Base-by-base conservation (phyloP, 1,140 invertebrate species). In the Heterodera schachtii region DNA sequence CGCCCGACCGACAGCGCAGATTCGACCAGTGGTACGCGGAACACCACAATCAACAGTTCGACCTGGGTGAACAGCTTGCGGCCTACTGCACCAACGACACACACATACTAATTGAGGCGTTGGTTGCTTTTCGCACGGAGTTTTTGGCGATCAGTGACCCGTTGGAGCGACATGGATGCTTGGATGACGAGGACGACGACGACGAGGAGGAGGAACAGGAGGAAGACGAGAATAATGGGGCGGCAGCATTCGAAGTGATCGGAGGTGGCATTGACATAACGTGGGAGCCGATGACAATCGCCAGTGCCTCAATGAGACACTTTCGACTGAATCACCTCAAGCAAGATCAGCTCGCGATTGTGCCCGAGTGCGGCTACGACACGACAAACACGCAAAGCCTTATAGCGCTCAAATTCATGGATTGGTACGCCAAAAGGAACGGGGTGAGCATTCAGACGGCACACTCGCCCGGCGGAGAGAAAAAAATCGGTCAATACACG, bases 31-130 rank as follows among this genome's bases (percentile, higher is more conserved):
- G 75, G 75, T 77, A 77, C 21, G 9, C 5, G 5, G 19, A n/a
- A 8, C 44, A 77, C 19, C 44, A 21, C 7, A 0, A 77, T 31
- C n/a, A 78, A 4, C 44, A n/a, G 31, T 47, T 78, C 52, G 19
- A 78, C 13, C 64, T 57, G n/a, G n/a, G 52, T 73, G 76, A 78
- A 43, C 46, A 57, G 13, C 52, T 78, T 3, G 76, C 76, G 7
- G 52, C n/a, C 21, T 77, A 77, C 21, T 77, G 75, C 21, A 31
- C 49, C 44, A 77, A 77, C 49, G 75, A 77, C 49, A 52, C 49
- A 5, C 75, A 4, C 19, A 77, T 77, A 6, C 49, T 77, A 19
- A 77, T 52, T 3, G 52, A 77, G 21, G 75, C 75, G 44, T 69
- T 77, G 6, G 19, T 77, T 7, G 67, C 52, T 7, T 77, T 77